These are phyloP conservation scores for Grus americana DNA, from an alignment of 2,113 vertebrate species.

Conservation along the genomic window DNA sequence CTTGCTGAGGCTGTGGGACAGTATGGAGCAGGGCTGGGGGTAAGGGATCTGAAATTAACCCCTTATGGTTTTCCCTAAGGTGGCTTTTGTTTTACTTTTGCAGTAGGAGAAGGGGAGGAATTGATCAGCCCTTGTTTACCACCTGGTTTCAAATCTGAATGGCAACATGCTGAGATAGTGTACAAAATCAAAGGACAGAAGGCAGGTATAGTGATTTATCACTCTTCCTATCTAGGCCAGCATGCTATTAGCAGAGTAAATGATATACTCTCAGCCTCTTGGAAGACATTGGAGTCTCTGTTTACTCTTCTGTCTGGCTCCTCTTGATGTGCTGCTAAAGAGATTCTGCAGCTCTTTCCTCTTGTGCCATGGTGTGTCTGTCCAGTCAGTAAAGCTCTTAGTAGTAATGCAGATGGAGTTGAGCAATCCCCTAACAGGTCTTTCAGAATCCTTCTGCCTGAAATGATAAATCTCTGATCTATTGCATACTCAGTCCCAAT, in stretches of 20 bases:
- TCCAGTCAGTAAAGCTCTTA: background rate
- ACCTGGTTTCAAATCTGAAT: conserved; percentile 81
- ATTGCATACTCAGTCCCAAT: accelerated
- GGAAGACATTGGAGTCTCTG: background rate
- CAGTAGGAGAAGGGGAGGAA: conserved; percentile 80
- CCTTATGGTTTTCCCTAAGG: background rate
- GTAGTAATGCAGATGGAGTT: background rate
- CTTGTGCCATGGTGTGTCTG: background rate
- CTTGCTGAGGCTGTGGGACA: background rate
- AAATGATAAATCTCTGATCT: background rate
- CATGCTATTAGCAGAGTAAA: background rate
- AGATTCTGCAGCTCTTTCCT: background rate
- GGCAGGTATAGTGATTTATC: conserved; percentile 77
- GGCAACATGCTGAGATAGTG: conserved; percentile 84
- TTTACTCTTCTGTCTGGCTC: background rate
- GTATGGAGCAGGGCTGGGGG: background rate
- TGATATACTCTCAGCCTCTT: background rate
- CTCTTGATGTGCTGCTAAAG: background rate
- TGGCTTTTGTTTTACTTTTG: background rate
- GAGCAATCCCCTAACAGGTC: background rate
- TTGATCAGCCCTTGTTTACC: conserved; percentile 90
- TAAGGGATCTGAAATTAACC: background rate
- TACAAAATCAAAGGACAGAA: conserved; percentile 89
- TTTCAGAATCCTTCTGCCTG: background rate
- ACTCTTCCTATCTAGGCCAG: background rate